Conservation (phyloP, 2,888 invertebrate species). For the Chrysopilus asiliformis region DNA sequence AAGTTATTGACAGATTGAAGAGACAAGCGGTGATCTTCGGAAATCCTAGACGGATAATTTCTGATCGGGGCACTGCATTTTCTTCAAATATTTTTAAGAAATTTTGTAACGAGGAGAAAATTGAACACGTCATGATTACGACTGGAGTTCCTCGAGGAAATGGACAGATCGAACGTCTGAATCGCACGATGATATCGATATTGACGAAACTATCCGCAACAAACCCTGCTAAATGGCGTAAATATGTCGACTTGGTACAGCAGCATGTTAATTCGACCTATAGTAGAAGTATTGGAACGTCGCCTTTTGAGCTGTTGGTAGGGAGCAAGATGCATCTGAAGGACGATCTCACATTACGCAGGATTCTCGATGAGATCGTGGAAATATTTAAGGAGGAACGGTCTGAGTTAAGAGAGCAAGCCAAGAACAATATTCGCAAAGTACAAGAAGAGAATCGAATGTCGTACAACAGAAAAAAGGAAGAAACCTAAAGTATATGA, state of each 20-base stretch:
- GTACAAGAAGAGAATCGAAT: conserved; percentile 14
- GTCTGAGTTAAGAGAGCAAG: not conserved
- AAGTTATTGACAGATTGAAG: conserved; percentile 22
- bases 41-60: conserved; percentile 23
- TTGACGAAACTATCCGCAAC: conserved; percentile 24
- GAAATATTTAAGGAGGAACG: conserved; percentile 1
- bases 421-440: conserved; percentile 1
- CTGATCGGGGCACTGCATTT: conserved; percentile 27
- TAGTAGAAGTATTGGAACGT: conserved; percentile 1
- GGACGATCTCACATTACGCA: conserved; percentile 1
- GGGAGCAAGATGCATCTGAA: conserved; percentile 1
- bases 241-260: conserved; percentile 7
- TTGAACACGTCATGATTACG: conserved; percentile 21
- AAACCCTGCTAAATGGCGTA: conserved; percentile 22
- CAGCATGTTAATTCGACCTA: not conserved
- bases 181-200: conserved; percentile 21
- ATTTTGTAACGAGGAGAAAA: conserved; percentile 24
- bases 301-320: conserved; percentile 3
- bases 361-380: conserved; percentile 1
- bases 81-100: conserved; percentile 23
- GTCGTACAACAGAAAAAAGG: conserved; percentile 10
- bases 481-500: conserved; percentile 11
- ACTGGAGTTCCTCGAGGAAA: conserved; percentile 26
- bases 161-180: conserved; percentile 26
- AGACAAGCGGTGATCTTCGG: conserved; percentile 24